Base-by-base conservation (phyloP, 2,888 invertebrate species). In the Pammene fasciana region DNA sequence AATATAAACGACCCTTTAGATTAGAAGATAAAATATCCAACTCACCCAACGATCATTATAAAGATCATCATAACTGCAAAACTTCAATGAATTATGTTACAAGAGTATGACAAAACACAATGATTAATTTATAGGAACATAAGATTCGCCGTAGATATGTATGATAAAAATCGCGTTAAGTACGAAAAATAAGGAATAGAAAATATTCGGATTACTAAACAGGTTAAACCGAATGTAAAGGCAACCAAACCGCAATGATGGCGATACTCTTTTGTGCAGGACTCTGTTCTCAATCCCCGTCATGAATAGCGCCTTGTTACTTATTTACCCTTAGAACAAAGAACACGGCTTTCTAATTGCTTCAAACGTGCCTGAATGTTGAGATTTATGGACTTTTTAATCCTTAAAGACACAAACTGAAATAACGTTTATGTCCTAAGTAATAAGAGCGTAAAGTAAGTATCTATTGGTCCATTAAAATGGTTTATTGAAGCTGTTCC, bases 341-440 rank as follows among this genome's bases (percentile, higher is more conserved):
- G 87, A 82, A 82, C 75, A 75, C 78, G 78, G 80, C 87, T 88
- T 88, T 86, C 86, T 87, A 88, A 88, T 88, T 86, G 85, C 85
- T 81, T 76, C 73, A 74, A 83, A 82, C 82, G 78, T 76, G 76
- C 76, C 72, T 77, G 74, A 73, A 78, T 80, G 82, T 82, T 83
- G 79, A 78, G 78, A 83, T 84, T 84, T 84, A 84, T 80, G 80
- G 68, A 71, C 62, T 72, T 78, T 79, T 73, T 78, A 72, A 75
- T 74, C 72, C 76, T 76, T 67, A 71, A 68, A 56, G 41, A 52
- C 61, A 43, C 60, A 56, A 38, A 56, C 71, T 18, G 52, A 46
- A 72, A 41, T 72, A 43, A 48, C 61, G 61, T 72, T 67, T 74
- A 73, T 61, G 10, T 14, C 34, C 1, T 68, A 60, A 26, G 57